Evolutionary conservation across 2,888 invertebrate species (phyloP), one percentile per base, ranked within the genome.

Genomic region (Hirtodrosophila cameraria): DNA sequence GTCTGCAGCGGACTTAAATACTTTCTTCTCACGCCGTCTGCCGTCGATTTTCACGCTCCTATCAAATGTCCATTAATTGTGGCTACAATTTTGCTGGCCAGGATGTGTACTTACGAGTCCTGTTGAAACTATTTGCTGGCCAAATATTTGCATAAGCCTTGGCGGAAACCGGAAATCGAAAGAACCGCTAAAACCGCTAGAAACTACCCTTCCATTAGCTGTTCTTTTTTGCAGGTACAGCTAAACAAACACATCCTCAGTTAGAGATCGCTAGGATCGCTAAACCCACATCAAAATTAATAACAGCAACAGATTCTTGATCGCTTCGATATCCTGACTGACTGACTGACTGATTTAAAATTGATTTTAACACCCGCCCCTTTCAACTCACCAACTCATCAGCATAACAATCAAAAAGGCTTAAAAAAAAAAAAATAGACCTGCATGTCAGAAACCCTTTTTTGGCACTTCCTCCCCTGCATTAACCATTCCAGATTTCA

Each of bases 101-200:
- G 61, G 41, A 72, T 61, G 57, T 52, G 50, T 2, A 35, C 13
- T 35, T 5, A 13, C 6, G 3, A 18, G 18, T 20, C 3, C 27
- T 27, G 9, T 20, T n/a, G 8, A 23, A n/a, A 23, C 6, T 23
- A 23, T 23, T 23, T 8, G n/a, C 27, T 66, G 38, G 57, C 52
- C 43, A 78, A 84, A 85, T 85, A 85, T 82, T 85, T 79, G 83
- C 86, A 79, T 85, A 63, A 73, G 49, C 58, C 78, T 54, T 64
- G 60, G 65, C 70, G 68, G 68, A 85, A 81, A 79, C 79, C 70
- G 81, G 74, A 81, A 79, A 69, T 65, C 55, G 59, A 33, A 45
- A n/a, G n/a, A n/a, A 31, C 42, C 61, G 28, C 45, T 39, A 39
- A 55, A 75, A 62, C 20, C 13, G 30, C 46, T 55, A 49, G 33